A percentile compares a stretch with the other conserved stretches of the same genome.
Evolutionary conservation across 2,113 vertebrate genomes (phyloP).

Genomic region (Psephotus haematonotus): DNA sequence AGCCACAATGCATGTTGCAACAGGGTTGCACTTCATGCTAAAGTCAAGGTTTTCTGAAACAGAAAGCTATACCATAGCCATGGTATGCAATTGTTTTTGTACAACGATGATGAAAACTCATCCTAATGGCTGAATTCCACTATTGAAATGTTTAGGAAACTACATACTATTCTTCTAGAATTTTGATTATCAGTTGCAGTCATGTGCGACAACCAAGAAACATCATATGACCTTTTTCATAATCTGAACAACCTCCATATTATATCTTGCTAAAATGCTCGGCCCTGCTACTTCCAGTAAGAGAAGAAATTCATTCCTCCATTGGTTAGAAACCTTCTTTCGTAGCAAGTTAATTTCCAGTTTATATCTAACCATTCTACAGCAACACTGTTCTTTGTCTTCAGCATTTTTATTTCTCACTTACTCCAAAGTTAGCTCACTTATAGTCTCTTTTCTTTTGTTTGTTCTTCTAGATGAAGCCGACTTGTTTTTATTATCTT

Average conservation of each 20-base stretch:
- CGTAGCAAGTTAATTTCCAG: neutral
- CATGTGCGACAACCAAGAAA: neutral
- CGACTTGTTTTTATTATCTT: neutral
- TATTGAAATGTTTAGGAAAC: neutral
- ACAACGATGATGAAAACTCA: neutral
- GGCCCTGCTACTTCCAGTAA: neutral
- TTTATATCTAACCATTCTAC: neutral
- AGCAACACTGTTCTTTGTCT: neutral
- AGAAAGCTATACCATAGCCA: neutral
- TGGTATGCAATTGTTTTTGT: neutral
- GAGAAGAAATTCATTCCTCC: neutral
- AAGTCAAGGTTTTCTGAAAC: neutral
- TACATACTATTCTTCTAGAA: neutral
- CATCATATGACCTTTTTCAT: neutral
- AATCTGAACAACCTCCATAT: neutral
- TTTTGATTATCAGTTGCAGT: neutral
- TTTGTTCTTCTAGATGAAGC: neutral
- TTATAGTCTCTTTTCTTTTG: neutral
- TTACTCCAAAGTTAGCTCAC: neutral
- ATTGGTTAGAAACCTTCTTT: neutral
- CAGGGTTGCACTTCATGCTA: neutral
- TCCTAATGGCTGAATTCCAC: neutral
- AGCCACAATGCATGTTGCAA: fast-evolving
- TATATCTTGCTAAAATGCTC: neutral
- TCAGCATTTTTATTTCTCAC: neutral